Percentiles rank a stretch among this genome's conserved stretches.
phyloP scores from a whole-genome alignment of 2,113 vertebrate species.

The Thryonomys swinderianus region DNA sequence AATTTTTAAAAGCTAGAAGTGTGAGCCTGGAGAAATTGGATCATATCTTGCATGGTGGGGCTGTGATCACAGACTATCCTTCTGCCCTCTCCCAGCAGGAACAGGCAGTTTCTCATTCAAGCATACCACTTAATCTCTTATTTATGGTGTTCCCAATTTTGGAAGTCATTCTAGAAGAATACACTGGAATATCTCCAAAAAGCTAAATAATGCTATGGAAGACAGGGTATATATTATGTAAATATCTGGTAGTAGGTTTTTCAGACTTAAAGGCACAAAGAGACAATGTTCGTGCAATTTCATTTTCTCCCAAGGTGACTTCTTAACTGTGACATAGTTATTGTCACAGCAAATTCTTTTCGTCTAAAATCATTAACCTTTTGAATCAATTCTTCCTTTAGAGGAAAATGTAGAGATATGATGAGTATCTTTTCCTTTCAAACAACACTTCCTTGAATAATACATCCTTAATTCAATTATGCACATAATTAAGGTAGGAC shows the following conservation, averaged over 20 bases:
- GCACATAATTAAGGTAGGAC: not conserved
- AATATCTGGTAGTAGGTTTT: not conserved
- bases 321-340: not conserved
- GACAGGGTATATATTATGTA: not conserved
- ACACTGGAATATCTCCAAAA: not conserved
- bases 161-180: not conserved
- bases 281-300: not conserved
- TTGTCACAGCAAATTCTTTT: not conserved
- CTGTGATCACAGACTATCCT: not conserved
- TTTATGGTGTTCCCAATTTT: not conserved
- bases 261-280: not conserved
- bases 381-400: not conserved
- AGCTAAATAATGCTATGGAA: not conserved
- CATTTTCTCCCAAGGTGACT: not conserved
- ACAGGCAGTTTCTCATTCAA: not conserved
- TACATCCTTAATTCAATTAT: conserved; percentile 11
- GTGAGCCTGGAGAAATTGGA: not conserved
- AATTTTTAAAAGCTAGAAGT: not conserved
- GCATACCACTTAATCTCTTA: not conserved
- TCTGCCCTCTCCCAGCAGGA: not conserved
- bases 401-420: not conserved
- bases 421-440: not conserved
- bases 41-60: not conserved
- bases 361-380: not conserved
- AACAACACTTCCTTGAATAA: not conserved